These are phyloP conservation scores for Drosophila sucinea DNA, from an alignment of 1,140 invertebrate genomes.

Conservation along the genomic window DNA sequence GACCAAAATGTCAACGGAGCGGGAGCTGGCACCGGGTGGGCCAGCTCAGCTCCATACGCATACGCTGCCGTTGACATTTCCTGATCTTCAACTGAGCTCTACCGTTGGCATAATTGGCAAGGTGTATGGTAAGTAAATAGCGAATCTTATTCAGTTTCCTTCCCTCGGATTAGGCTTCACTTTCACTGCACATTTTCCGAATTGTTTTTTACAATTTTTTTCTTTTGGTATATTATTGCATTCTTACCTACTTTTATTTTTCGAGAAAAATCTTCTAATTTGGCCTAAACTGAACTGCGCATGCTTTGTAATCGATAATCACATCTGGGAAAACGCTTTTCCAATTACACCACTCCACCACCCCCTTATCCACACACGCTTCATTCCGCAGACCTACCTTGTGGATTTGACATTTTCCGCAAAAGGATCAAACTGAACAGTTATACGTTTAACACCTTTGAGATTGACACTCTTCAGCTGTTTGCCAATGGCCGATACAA, in stretches of 20 bases:
- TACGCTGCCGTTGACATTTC: constrained; percentile 83
- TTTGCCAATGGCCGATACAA: constrained; percentile 87
- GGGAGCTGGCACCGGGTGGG: constrained; percentile 82
- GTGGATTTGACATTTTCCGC: constrained; percentile 87
- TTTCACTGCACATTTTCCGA: constrained; percentile 51
- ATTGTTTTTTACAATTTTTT: constrained; percentile 31
- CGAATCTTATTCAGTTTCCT: not conserved
- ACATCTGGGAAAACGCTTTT: constrained; percentile 67
- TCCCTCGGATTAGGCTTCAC: constrained; percentile 1
- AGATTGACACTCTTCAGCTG: constrained; percentile 89
- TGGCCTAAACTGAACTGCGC: constrained; percentile 52
- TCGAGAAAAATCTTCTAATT: constrained; percentile 63
- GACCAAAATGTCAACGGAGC: constrained; percentile 83
- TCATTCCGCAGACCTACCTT: constrained; percentile 85
- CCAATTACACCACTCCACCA: constrained; percentile 32
- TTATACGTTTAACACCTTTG: constrained; percentile 90
- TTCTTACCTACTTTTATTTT: constrained; percentile 52
- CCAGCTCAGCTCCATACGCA: constrained; percentile 83
- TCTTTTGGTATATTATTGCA: constrained; percentile 13
- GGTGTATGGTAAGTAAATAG: constrained; percentile 84
- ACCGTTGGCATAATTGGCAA: constrained; percentile 86
- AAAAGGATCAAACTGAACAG: constrained; percentile 93
- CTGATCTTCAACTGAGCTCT: constrained; percentile 84
- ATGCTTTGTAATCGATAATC: constrained; percentile 73
- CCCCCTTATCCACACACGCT: constrained; percentile 51